Percentiles rank a stretch among this genome's conserved stretches.
These are phyloP conservation scores for Leucania comma DNA, from an alignment of 2,888 invertebrate species.

Conservation along the genomic window DNA sequence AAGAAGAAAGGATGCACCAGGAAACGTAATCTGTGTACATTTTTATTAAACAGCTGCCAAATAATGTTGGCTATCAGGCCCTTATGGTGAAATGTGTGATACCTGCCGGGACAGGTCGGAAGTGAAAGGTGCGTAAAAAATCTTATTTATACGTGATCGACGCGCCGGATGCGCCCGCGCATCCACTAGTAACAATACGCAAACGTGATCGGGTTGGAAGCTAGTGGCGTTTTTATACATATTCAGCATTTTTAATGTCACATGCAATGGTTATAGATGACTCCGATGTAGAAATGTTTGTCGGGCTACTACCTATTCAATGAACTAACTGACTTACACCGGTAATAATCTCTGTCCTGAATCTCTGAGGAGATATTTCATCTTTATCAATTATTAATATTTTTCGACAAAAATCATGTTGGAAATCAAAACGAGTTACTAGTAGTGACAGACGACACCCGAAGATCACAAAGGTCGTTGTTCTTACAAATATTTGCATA, in stretches of 20 bases:
- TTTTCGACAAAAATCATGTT: conserved; percentile 5
- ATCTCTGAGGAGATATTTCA: not conserved
- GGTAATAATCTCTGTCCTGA: not conserved
- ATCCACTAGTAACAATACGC: conserved; percentile 73
- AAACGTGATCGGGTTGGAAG: conserved; percentile 71
- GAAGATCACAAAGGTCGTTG: conserved; percentile 79
- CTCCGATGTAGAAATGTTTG: not conserved
- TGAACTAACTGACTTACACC: not conserved
- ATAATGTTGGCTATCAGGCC: conserved; percentile 75
- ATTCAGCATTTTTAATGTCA: conserved; percentile 61
- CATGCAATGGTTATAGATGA: conserved; percentile 24
- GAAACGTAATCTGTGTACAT: conserved; percentile 75
- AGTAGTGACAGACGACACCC: conserved; percentile 57
- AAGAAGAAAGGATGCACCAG: conserved; percentile 74
- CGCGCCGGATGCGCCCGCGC: conserved; percentile 75
- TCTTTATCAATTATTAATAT: conserved; percentile 29
- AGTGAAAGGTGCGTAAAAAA: conserved; percentile 88
- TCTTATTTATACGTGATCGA: conserved; percentile 76
- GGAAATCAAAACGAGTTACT: conserved; percentile 46
- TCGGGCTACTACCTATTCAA: not conserved
- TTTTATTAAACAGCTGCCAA: conserved; percentile 76
- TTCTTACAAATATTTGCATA: conserved; percentile 83
- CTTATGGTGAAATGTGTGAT: conserved; percentile 75
- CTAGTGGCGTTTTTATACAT: conserved; percentile 57
- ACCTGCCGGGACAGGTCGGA: conserved; percentile 83